Evolutionary conservation across 2,888 invertebrate species (phyloP), one percentile per base, ranked within the genome.

Genomic region (Aphelenchoides bicaudatus): DNA sequence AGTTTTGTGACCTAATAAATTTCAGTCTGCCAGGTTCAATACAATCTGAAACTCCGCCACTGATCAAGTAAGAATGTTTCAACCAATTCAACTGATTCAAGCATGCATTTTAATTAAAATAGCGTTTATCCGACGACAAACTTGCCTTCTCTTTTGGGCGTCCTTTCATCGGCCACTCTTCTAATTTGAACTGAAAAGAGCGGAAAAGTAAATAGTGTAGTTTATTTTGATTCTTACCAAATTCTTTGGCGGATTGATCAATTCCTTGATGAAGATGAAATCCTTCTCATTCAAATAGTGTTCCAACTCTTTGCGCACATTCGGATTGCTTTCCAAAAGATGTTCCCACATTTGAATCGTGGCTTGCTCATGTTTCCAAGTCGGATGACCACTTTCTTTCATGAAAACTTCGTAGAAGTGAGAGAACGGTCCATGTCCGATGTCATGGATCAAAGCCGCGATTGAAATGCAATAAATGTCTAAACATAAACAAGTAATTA

Each of bases 371-470:
- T 85, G 85, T 83, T 84, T 70, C 29, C 79, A 63, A 30, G 8
- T 5, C 39, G 38, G 34, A 27, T 21, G 10, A 21, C 8, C 54
- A 16, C n/a, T 64, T 16, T 52, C 31, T 10, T 75, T 73, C 54
- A 82, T 77, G 65, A 83, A 81, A 2, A 61, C 66, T 2, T 70
- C 64, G 71, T 87, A 87, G 84, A 86, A 87, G 76, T 87, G 87
- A 1, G 86, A 86, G 77, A 85, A 86, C 2, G 87, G 86, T 0
- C 86, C 87, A 76, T 87, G 87, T 0, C 86, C 87, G 13, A 87
- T 72, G 72, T 87, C 87, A 79, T 87, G 87, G 56, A 86, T 83
- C 0, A 87, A 81, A 0, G 85, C 87, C 38, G 86, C 87, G 31
- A 87, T 81, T 76, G 84, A 75, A 10, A 85, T 82, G 73, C 84